Conservation (phyloP, 2,113 vertebrate species). For the Amphiprion ocellaris region DNA sequence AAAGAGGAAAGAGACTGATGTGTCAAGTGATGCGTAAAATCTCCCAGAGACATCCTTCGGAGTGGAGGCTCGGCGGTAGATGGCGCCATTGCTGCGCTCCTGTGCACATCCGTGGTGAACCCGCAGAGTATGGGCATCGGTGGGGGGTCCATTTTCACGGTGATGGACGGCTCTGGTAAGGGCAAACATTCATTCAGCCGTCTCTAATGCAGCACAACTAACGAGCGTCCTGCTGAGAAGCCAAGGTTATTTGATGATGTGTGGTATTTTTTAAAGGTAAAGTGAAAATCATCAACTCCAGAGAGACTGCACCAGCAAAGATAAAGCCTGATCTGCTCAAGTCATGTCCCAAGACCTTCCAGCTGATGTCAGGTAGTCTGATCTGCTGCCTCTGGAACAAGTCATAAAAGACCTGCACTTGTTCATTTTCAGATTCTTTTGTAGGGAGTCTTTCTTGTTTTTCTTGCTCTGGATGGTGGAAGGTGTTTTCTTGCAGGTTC, state of each 20-base stretch:
- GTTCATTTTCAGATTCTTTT: not conserved
- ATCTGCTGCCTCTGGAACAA: not conserved
- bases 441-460: not conserved
- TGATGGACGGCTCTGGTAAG: slow-evolving; percentile 90
- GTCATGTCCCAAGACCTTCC: slow-evolving; percentile 57
- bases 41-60: slow-evolving; percentile 76
- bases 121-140: slow-evolving; percentile 95
- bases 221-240: not conserved
- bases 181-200: not conserved
- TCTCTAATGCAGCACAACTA: not conserved
- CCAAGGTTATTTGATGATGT: not conserved
- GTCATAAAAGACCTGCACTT: not conserved
- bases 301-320: slow-evolving; percentile 85
- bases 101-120: slow-evolving; percentile 90
- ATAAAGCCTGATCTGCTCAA: slow-evolving; percentile 63
- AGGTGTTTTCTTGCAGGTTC: not conserved
- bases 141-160: slow-evolving; percentile 92
- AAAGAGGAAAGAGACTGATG: not conserved
- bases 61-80: slow-evolving; percentile 91
- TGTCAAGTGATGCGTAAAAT: not conserved
- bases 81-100: slow-evolving; percentile 90
- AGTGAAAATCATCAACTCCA: slow-evolving; percentile 90
- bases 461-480: not conserved
- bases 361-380: slow-evolving; percentile 49
- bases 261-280: slow-evolving; percentile 76